Evolutionary conservation across 2,113 vertebrate genomes (phyloP).

Genomic region (Pampusana beccarii): DNA sequence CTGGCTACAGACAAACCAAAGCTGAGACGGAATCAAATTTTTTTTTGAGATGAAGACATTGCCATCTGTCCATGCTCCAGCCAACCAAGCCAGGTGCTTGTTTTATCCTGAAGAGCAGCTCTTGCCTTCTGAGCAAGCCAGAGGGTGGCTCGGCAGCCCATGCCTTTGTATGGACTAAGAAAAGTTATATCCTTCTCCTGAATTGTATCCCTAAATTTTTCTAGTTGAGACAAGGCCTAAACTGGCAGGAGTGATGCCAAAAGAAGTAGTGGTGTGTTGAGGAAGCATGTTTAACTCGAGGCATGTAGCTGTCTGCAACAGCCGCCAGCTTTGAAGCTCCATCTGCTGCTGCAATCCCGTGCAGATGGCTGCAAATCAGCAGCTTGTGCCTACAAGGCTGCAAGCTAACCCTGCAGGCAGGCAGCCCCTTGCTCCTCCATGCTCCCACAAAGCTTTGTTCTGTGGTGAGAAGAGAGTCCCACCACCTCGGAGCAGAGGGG

Average conservation of each 20-base stretch:
- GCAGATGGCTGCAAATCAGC: background rate
- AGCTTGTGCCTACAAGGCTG: rapidly evolving
- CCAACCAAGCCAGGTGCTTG: background rate
- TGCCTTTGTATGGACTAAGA: background rate
- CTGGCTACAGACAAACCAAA: background rate
- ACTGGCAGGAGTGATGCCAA: background rate
- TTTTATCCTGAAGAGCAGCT: background rate
- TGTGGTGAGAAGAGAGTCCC: background rate
- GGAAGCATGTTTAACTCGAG: rapidly evolving
- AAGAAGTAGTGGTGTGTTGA: background rate
- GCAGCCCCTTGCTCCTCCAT: background rate
- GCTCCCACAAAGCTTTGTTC: background rate
- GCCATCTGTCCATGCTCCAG: background rate
- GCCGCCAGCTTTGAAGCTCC: rapidly evolving
- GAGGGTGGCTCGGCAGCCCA: background rate
- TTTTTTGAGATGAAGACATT: background rate
- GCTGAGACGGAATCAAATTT: background rate
- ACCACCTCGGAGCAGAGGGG: rapidly evolving
- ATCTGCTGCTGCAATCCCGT: background rate
- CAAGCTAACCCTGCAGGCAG: background rate
- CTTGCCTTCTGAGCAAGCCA: background rate
- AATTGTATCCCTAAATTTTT: background rate
- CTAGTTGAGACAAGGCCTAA: background rate
- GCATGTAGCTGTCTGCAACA: background rate
- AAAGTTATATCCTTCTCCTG: background rate